Evolutionary conservation across 2,888 invertebrate species (phyloP), one percentile per base, ranked within the genome.

Genomic region (Dromius quadrimaculatus): DNA sequence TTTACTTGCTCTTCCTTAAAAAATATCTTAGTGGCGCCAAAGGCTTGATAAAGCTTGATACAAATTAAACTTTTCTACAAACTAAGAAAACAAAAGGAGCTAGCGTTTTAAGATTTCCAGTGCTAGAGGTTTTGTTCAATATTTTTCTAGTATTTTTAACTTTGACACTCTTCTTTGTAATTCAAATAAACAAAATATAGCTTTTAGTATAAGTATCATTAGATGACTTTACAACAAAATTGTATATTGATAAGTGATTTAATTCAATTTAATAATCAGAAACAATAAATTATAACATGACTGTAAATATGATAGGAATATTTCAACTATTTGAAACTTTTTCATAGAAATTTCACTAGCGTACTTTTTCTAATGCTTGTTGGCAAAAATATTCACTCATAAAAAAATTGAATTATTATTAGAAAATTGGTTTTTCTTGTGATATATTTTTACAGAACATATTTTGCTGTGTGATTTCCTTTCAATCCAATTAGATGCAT

Each of bases 281-380:
- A 36, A 36, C 11, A 36, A 11, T 36, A 11, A n/a, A n/a, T n/a
- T n/a, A n/a, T n/a, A n/a, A n/a, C n/a, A n/a, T n/a, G n/a, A n/a
- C 8, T 54, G 23, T 13, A 54, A 28, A 41, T 41, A 41, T 15
- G 41, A 15, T 28, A 54, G 15, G 28, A 54, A 54, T 54, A 54
- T 54, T 28, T 54, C 50, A 54, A 23, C 8, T 41, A 11, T 41
- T 41, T 15, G 15, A 41, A 41, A 15, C 23, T 15, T 13, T 28
- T 54, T 54, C 23, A 54, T 45, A 45, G n/a, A 9, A 20, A 19
- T 15, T 3, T 54, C 23, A 54, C 8, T 54, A 62, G 9, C 54
- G 57, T 57, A 57, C 57, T 11, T 68, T 66, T 68, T 68, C 68
- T 68, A 68, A 68, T 32, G 65, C 65, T 65, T 64, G 34, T 45